Evolutionary conservation across 2,888 invertebrate genomes (phyloP), one percentile per base, ranked within the genome.

Genomic region (Branchellion lobata): DNA sequence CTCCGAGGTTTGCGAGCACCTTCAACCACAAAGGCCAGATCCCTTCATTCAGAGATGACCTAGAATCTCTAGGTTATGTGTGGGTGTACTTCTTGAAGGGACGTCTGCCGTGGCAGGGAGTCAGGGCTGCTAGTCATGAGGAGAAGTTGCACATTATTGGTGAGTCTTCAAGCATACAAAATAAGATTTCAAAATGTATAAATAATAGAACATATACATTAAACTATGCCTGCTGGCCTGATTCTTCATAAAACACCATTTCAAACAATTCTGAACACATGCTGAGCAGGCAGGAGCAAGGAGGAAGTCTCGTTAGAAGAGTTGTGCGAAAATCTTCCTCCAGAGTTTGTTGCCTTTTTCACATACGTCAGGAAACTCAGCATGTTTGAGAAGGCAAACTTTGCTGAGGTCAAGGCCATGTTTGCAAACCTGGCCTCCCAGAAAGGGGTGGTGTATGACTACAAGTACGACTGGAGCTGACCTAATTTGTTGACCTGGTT

Each of bases 21-120:
- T 75, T 74, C 76, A 29, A 72, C 5, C 82, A 82, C 68, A 65
- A 71, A n/a, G 82, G 82, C 1, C 76, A 69, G 18, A 71, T 73
- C 21, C 81, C 78, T n/a, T 53, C 78, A 1, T 80, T 73, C 2
- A 40, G 82, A 18, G 82, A 82, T 65, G 82, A 82, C 65, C 75
- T 82, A 69, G 82, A 82, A 57, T 68, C 82, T 0, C 36, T 82
- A 18, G 80, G 79, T 47, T 82, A 81, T 72, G 73, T 82, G 34
- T 77, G 72, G 68, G 65, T 82, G 0, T 82, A 82, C 57, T 34
- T 82, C 14, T 68, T 81, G 33, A 80, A 80, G 34, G 82, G 82
- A 11, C 71, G 78, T 3, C 77, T 83, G 29, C 83, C 83, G 18
- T 83, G 83, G 83, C 83, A 83, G 77, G 83, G 82, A 18, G n/a